These are phyloP conservation scores for Philopedon plagiatum DNA, from an alignment of 2,888 invertebrate species.

Conservation along the genomic window DNA sequence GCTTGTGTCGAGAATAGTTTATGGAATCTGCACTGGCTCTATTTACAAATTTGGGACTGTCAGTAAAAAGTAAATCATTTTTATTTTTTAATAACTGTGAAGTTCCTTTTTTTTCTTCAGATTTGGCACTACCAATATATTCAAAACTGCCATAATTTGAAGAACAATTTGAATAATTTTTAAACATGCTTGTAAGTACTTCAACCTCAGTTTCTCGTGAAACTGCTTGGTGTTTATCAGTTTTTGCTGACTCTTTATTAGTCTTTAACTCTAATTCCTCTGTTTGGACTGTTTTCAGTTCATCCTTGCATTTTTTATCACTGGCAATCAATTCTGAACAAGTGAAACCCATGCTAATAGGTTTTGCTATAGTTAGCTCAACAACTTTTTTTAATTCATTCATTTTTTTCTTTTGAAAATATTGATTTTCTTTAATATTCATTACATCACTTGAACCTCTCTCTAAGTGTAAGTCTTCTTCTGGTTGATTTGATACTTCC, in stretches of 20 bases:
- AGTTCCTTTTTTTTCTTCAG: slow-evolving; percentile 11
- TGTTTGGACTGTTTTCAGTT: neutral
- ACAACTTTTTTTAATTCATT: slow-evolving; percentile 52
- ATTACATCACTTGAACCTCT: no score
- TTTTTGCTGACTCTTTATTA: neutral
- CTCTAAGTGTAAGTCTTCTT: no score
- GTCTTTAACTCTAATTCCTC: slow-evolving; percentile 2
- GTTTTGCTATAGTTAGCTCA: slow-evolving; percentile 60
- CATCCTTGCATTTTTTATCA: no score
- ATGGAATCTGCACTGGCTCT: neutral
- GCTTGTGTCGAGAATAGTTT: slow-evolving; percentile 31
- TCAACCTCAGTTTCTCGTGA: no score
- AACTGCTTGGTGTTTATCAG: no score
- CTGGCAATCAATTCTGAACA: no score
- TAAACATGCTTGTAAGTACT: neutral
- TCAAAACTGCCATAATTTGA: slow-evolving; percentile 47
- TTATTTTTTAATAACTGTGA: slow-evolving; percentile 28
- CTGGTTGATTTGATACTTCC: no score
- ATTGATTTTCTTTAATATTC: neutral
- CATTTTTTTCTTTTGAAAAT: neutral
- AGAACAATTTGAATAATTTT: slow-evolving; percentile 23
- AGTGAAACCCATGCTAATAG: slow-evolving; percentile 58
- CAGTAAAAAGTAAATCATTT: neutral
- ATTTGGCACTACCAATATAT: slow-evolving; percentile 64
- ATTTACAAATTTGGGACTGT: neutral